Percentiles rank a stretch among this genome's conserved stretches.
These are phyloP conservation scores for Malacosoma neustria DNA, from an alignment of 2,888 invertebrate species.

Conservation along the genomic window DNA sequence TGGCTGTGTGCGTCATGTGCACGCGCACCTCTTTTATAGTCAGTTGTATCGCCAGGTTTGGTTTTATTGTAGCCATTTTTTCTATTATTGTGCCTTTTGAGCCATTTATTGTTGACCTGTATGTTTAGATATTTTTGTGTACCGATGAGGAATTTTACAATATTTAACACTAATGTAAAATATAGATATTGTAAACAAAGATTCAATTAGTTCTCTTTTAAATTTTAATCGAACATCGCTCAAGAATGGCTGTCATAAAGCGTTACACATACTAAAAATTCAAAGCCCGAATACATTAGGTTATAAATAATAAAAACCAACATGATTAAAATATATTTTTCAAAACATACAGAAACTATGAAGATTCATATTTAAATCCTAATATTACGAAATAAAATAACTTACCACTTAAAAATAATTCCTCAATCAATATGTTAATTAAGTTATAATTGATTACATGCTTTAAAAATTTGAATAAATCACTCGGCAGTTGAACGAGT, in stretches of 20 bases:
- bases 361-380: not conserved
- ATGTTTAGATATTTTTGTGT: not conserved
- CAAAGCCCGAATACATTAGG: too few species aligned
- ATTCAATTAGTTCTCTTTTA: too few species aligned
- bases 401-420: not conserved
- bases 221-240: too few species aligned
- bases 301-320: too few species aligned
- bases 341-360: not conserved
- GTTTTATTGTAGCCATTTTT: not conserved
- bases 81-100: not conserved
- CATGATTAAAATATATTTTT: not conserved
- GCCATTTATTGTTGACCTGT: not conserved
- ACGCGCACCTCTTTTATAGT: not conserved
- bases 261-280: too few species aligned
- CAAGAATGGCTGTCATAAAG: too few species aligned
- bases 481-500: constrained; percentile 12
- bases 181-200: too few species aligned
- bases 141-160: too few species aligned
- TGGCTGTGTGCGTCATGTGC: constrained; percentile 24
- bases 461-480: not conserved
- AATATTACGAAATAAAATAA: not conserved
- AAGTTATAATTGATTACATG: not conserved
- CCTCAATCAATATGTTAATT: not conserved
- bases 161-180: too few species aligned
- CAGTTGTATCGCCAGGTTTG: not conserved